phyloP scores from a whole-genome alignment of 2,797 vertebrate species.

The Oryzias dopingdopingensis region DNA sequence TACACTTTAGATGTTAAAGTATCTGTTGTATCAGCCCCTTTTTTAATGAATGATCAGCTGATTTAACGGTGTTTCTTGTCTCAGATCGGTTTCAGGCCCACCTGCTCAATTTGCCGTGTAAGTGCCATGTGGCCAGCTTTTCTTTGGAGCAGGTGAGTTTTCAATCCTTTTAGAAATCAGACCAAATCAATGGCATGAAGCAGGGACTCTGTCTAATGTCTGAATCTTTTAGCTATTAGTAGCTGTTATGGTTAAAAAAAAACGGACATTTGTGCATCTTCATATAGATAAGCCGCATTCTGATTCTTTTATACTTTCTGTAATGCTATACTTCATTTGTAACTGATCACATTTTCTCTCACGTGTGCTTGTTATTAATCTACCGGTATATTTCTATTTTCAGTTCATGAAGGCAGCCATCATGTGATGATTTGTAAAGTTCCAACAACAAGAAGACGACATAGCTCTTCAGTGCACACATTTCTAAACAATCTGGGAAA shows the following conservation, averaged over 20 bases:
- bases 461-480: background rate
- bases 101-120: conserved; percentile 49
- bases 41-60: background rate
- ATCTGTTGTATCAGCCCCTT: too few species aligned
- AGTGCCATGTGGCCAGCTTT: conserved; percentile 64
- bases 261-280: too few species aligned
- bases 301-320: too few species aligned
- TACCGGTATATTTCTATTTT: conserved; percentile 7
- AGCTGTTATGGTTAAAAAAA: too few species aligned
- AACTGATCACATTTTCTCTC: too few species aligned
- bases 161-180: background rate
- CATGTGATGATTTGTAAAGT: conserved; percentile 42
- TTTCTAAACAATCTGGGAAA: too few species aligned
- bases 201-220: background rate
- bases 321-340: too few species aligned
- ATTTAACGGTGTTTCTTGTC: background rate
- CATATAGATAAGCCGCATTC: too few species aligned
- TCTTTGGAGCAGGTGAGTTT: conserved; percentile 54
- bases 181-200: background rate
- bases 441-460: background rate
- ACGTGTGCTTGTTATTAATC: background rate
- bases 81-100: conserved; percentile 59
- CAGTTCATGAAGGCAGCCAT: conserved; percentile 64
- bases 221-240: background rate
- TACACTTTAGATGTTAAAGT: too few species aligned